A percentile compares a stretch with the other conserved stretches of the same genome.
phyloP scores from a whole-genome alignment of 30 jellyfish, hydroid and myxozoan genomes.

The Morbakka virulenta region DNA sequence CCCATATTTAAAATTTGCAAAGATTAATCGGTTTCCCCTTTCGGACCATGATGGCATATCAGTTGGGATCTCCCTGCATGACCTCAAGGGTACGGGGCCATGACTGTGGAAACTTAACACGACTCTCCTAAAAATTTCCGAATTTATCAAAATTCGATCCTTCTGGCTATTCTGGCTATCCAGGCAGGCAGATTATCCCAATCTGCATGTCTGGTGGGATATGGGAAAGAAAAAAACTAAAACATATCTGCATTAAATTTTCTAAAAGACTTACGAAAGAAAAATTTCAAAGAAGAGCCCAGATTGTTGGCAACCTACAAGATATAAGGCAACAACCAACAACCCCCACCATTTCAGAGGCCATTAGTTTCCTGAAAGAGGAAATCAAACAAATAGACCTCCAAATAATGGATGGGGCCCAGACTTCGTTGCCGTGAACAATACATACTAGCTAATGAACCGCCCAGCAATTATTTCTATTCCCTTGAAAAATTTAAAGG shows the following conservation, averaged over 20 bases:
- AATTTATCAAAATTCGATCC: neutral
- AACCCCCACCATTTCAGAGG: neutral
- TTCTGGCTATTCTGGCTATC: neutral
- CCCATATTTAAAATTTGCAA: too few species aligned
- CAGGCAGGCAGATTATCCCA: neutral
- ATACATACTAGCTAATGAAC: neutral
- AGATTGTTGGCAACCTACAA: neutral
- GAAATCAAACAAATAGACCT: too few species aligned
- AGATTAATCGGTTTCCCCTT: too few species aligned
- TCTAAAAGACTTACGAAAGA: neutral
- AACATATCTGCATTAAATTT: neutral
- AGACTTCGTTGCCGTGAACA: too few species aligned
- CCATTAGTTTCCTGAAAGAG: neutral
- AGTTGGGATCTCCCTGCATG: neutral
- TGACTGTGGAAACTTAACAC: slow-evolving; percentile 20
- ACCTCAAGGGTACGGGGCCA: neutral
- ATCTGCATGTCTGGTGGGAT: slow-evolving; percentile 25
- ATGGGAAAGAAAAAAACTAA: neutral
- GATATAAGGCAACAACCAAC: neutral
- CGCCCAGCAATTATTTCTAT: neutral
- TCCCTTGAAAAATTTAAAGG: neutral
- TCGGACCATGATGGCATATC: slow-evolving; percentile 24
- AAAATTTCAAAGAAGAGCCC: neutral
- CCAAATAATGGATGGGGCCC: too few species aligned
- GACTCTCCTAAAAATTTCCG: neutral